A percentile compares a stretch with the other conserved stretches of the same genome.
Conservation (phyloP, 2,888 invertebrate genomes). For the Latrodectus elegans region DNA sequence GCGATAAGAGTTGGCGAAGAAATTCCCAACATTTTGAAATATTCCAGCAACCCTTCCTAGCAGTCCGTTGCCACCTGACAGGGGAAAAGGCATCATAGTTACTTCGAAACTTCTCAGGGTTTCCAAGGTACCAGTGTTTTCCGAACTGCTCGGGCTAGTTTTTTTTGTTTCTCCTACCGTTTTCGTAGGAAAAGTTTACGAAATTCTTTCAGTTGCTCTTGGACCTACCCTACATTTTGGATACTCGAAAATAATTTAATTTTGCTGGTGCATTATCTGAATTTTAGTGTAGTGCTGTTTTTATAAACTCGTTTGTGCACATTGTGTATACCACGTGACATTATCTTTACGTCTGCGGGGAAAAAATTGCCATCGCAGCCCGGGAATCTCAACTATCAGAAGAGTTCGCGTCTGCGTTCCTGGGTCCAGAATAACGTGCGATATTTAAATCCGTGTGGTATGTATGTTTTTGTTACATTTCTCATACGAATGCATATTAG, state of each 20-base stretch:
- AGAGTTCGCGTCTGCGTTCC: conserved; percentile 30
- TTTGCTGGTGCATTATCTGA: not conserved
- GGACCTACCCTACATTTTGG: conserved; percentile 18
- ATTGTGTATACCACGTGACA: conserved; percentile 33
- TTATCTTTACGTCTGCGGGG: conserved; percentile 20
- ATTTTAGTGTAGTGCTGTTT: not conserved
- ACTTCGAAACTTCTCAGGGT: conserved; percentile 13
- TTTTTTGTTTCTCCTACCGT: not conserved
- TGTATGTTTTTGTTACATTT: no score
- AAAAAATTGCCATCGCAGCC: conserved; percentile 38
- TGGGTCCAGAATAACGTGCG: no score
- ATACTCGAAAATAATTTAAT: conserved; percentile 7
- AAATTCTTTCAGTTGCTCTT: conserved; percentile 10
- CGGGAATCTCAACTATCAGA: conserved; percentile 55
- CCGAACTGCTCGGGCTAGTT: not conserved
- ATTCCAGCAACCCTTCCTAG: conserved; percentile 32
- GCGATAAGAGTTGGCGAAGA: conserved; percentile 40
- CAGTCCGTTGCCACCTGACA: conserved; percentile 67
- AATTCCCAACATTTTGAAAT: conserved; percentile 1
- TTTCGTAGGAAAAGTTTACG: not conserved
- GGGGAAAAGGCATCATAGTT: conserved; percentile 29
- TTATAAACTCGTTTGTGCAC: not conserved
- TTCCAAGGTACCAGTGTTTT: conserved; percentile 1
- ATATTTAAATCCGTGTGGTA: no score
- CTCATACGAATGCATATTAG: no score